Percentiles rank a stretch among this genome's conserved stretches.
phyloP scores from a whole-genome alignment of 2,113 vertebrate species.

The Phalacrocorax brasilianus region DNA sequence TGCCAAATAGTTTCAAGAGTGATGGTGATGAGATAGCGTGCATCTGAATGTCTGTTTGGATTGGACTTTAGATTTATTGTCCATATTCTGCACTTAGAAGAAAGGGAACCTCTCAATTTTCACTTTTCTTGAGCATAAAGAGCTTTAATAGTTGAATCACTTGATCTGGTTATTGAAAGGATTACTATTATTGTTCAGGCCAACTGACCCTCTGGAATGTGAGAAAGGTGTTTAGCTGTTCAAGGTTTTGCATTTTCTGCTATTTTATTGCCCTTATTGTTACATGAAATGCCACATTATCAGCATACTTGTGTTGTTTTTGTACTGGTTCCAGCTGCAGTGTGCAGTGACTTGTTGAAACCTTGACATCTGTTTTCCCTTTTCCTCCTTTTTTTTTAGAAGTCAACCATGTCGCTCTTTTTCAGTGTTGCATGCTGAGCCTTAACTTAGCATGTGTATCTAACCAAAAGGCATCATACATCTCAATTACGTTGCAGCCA shows the following conservation, averaged over 20 bases:
- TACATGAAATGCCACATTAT: slow-evolving; percentile 41
- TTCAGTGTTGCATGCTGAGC: slow-evolving; percentile 16
- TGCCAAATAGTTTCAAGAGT: slow-evolving; percentile 10
- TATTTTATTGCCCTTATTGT: slow-evolving; percentile 40
- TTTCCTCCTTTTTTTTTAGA: slow-evolving; percentile 26
- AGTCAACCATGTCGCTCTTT: slow-evolving; percentile 21
- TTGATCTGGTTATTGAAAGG: slow-evolving; percentile 26
- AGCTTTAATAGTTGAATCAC: not conserved
- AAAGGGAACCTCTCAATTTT: not conserved
- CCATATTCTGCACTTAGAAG: not conserved
- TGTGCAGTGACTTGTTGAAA: slow-evolving; percentile 37
- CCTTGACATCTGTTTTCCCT: slow-evolving; percentile 46
- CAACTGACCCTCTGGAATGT: not conserved
- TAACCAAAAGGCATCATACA: not conserved
- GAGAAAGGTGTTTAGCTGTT: not conserved
- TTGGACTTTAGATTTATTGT: slow-evolving; percentile 11
- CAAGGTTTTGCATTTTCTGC: slow-evolving; percentile 26
- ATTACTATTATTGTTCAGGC: slow-evolving; percentile 2
- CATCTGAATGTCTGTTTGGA: slow-evolving; percentile 16
- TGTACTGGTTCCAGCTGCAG: slow-evolving; percentile 29
- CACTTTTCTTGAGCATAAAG: not conserved
- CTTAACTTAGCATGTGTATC: not conserved
- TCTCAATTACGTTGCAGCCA: not conserved
- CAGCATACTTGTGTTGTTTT: not conserved
- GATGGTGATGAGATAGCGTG: not conserved